Percentiles rank a stretch among this genome's conserved stretches.
Evolutionary conservation across 2,797 vertebrate genomes (phyloP).

Genomic region (Carduelis carduelis): DNA sequence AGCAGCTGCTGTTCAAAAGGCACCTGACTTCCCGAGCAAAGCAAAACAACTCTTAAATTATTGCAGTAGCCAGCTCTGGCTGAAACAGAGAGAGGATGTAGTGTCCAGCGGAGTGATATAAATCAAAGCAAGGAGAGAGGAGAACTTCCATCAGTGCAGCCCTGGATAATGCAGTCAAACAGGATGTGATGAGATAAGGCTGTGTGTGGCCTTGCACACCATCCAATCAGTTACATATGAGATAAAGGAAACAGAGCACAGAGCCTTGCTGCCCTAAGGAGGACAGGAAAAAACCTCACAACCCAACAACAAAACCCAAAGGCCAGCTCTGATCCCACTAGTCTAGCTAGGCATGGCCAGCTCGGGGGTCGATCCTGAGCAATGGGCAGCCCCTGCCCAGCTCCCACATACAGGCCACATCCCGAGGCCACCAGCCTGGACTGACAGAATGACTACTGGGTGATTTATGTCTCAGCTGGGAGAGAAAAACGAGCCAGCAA

Average conservation of each 20-base stretch:
- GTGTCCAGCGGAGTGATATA: slow-evolving; percentile 1
- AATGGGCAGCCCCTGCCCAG: neutral
- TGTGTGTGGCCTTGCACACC: slow-evolving; percentile 9
- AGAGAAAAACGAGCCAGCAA: neutral
- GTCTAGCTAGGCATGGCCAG: neutral
- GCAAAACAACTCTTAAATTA: slow-evolving; percentile 3
- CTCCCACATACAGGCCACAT: fast-evolving
- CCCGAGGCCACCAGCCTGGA: neutral
- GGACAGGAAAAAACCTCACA: fast-evolving
- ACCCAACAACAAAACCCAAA: neutral
- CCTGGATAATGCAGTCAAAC: slow-evolving; percentile 1
- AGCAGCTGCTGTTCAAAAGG: slow-evolving; percentile 14
- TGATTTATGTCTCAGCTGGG: neutral
- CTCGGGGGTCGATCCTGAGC: fast-evolving
- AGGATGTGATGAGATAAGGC: slow-evolving; percentile 36
- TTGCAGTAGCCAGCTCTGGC: neutral
- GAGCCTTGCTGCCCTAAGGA: neutral
- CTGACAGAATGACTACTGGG: neutral
- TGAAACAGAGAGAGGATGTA: slow-evolving; percentile 26
- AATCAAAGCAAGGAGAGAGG: slow-evolving; percentile 19
- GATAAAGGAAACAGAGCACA: slow-evolving; percentile 4
- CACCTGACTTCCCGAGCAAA: slow-evolving; percentile 34
- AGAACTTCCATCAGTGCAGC: neutral
- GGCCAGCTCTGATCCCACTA: neutral
- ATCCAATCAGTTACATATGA: neutral